Conservation (phyloP, 2,113 vertebrate species). For the Castor canadensis region DNA sequence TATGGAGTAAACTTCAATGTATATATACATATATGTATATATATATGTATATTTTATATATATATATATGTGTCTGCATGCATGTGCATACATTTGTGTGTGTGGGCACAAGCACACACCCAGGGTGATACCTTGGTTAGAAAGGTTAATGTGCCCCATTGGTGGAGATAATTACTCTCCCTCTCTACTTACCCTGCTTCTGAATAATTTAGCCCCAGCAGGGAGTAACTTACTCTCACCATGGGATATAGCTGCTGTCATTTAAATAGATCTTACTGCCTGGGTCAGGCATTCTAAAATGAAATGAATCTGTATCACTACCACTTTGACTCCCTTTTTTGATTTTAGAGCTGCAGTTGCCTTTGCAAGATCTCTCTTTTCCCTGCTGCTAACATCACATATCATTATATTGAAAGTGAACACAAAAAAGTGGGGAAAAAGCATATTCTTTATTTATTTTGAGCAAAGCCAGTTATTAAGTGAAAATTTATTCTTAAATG, state of each 20-base stretch:
- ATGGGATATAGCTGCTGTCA: constrained; percentile 21
- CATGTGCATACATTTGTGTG: background rate
- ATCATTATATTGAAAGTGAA: constrained; percentile 50
- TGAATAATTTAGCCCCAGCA: constrained; percentile 64
- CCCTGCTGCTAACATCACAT: constrained; percentile 60
- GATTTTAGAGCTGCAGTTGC: constrained; percentile 19
- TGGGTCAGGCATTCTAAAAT: constrained; percentile 34
- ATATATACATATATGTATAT: background rate
- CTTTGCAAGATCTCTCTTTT: constrained; percentile 62
- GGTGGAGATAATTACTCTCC: constrained; percentile 51
- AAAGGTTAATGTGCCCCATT: constrained; percentile 37
- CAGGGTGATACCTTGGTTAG: background rate
- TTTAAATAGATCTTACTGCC: constrained; percentile 41
- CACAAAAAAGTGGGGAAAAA: constrained; percentile 35
- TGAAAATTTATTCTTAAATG: constrained; percentile 57
- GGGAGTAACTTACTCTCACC: constrained; percentile 46
- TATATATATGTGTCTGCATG: background rate
- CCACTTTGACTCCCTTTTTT: constrained; percentile 1
- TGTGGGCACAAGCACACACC: background rate
- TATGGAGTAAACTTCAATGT: background rate
- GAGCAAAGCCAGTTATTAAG: constrained; percentile 62
- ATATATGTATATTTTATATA: background rate
- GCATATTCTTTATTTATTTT: constrained; percentile 68
- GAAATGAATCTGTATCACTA: constrained; percentile 37
- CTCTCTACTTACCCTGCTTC: constrained; percentile 29